Base-by-base conservation (phyloP, 2,797 vertebrate genomes). In the Pitangus sulphuratus region DNA sequence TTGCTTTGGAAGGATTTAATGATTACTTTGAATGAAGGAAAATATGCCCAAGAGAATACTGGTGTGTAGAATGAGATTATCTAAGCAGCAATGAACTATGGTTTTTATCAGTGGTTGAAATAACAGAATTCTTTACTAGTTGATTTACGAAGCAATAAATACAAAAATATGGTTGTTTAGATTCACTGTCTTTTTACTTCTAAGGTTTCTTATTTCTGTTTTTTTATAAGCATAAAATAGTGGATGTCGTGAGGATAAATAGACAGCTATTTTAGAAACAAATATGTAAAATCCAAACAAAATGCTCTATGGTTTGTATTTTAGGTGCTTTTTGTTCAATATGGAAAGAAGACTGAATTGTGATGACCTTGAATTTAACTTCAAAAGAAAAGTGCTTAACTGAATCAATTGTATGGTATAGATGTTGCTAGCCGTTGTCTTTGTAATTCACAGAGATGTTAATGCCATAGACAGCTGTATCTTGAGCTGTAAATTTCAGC, bases 1-100 rank as follows among this genome's bases (percentile, higher is more conserved):
- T 61, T 65, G 44, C 69, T 90, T 89, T 81, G 69, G 58, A 90
- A 80, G 68, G 65, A 84, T 92, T 96, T 90, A 86, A 88, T 86
- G 48, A 76, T 93, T 81, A 89, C 3, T 1, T 19, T 77, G 78
- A 96, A 71, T 65, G 58, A 84, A 74, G 61, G 28, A 86, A 71
- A 95, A 90, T 76, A 82, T 57, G 58, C 61, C 39, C 26, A 35
- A 20, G 58, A 90, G 60, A 82, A 77, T 70, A 83, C 4, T 70
- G 14, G 14, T 87, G 61, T 87, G 48, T 87, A 68, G 90, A 54
- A 89, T 91, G 68, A 87, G 81, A 92, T 92, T 95, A 74, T 83
- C 71, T 74, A 68, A 90, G 81, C 71, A 71, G 56, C 56, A 51
- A 2, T 64, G n/a, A 83, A 68, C 45, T 90, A 84, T 79, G 35